Evolutionary conservation across 2,888 invertebrate genomes (phyloP), one percentile per base, ranked within the genome.

Genomic region (Ophion obscuratus): DNA sequence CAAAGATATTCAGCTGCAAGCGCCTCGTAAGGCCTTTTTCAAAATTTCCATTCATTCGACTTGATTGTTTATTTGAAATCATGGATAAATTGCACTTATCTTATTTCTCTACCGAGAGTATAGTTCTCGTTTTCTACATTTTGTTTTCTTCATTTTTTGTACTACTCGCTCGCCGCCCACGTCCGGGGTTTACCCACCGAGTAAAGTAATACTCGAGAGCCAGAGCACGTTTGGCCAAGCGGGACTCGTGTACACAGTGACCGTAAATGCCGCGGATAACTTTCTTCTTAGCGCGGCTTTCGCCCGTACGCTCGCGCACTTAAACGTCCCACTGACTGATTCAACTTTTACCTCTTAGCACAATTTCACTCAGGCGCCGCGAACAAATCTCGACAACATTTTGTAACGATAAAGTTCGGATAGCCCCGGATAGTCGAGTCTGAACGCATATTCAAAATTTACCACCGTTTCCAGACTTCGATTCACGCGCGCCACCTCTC

Each of bases 291-390:
- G 17, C 67, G 27, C 75, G 87, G 93, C 93, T 93, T 93, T 93
- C 92, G 91, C 93, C 90, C 88, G 88, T 53, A 61, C 20, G 27
- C 88, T 81, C 89, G 82, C 89, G 88, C 86, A 89, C 83, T 83
- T 76, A 76, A 88, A 92, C 91, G 93, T 92, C 92, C 92, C 91
- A 93, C 92, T 93, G 92, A 92, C 92, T 92, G 92, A 92, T 91
- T 91, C 92, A 91, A 93, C 93, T 93, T 92, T 93, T 93, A 93
- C 93, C 93, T 92, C 92, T 92, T 93, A 93, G 92, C 93, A 93
- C 92, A 92, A 91, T 93, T 93, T 93, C 92, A 92, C 92, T 91
- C 83, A 70, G 83, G 78, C 87, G 86, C 83, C 77, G 81, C 47
- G 57, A 67, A 81, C 17, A 57, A 31, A 44, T 36, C n/a, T 73